These are phyloP conservation scores for Anguilla pacifica DNA, from an alignment of 2,797 vertebrate species.

Conservation along the genomic window DNA sequence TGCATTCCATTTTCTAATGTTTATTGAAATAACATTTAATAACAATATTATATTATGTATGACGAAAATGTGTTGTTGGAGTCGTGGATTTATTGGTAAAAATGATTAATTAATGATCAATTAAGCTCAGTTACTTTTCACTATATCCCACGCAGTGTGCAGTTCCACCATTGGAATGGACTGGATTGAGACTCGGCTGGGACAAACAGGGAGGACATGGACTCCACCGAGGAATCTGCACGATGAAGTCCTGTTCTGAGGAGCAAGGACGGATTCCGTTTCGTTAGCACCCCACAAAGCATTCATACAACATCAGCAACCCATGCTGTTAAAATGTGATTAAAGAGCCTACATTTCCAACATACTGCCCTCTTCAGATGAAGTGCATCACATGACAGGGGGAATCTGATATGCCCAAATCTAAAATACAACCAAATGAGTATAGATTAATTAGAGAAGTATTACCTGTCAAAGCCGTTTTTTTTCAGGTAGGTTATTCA, in stretches of 20 bases:
- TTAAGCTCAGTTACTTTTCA: not conserved
- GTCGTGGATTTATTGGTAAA: not conserved
- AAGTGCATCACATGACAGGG: not conserved
- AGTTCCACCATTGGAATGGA: not conserved
- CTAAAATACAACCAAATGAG: not conserved
- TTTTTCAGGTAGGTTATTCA: not conserved
- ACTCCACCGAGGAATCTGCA: not conserved
- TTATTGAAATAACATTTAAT: no score
- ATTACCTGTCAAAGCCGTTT: not conserved
- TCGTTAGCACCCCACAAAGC: not conserved
- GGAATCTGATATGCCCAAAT: not conserved
- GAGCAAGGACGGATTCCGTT: not conserved
- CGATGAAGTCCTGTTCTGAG: not conserved
- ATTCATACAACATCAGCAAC: not conserved
- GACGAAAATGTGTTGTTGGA: not conserved
- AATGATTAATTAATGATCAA: not conserved
- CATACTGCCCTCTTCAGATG: not conserved
- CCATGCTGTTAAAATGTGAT: not conserved
- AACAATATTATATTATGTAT: not conserved
- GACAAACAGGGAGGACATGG: not conserved
- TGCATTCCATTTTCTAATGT: not conserved
- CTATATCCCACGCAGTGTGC: not conserved
- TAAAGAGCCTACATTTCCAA: not conserved
- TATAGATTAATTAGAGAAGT: not conserved
- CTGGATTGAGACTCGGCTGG: not conserved